Evolutionary conservation across 2,888 invertebrate genomes (phyloP), one percentile per base, ranked within the genome.

Genomic region (Anthophora plumipes): DNA sequence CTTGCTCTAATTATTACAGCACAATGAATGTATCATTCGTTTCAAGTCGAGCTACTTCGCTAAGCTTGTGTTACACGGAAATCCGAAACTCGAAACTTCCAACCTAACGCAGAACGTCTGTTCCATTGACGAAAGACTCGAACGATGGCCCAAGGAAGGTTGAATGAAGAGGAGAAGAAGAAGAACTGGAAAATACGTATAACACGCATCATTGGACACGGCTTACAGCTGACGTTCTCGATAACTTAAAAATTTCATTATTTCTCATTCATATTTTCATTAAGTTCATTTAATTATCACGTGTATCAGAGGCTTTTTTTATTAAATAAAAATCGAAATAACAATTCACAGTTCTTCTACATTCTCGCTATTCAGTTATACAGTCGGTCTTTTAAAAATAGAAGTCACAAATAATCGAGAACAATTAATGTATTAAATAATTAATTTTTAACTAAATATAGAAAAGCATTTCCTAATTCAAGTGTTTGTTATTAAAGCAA

Each of bases 61-160:
- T n/a, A 25, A 31, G 48, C 67, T 75, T 76, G 57, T 75, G 41
- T 86, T 84, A 84, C 67, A 50, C 79, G 77, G 84, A 84, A 88
- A 84, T 73, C 76, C 74, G 84, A 87, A 71, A 82, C 71, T 75
- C 63, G 76, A 82, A 82, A 80, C 71, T 76, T 75, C 68, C 77
- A 80, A 79, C 79, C 68, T 80, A 67, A 74, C 75, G 82, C 70
- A 71, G 46, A 68, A 39, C 69, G 82, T 57, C 71, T 66, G 74
- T 80, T 43, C 73, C 77, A 77, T 80, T 78, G 82, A 79, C 60
- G 64, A 80, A 74, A 31, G 31, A 1, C 31, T 31, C 31, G 31
- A 31, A 46, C 57, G 20, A 14, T 3, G 25, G 55, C 55, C 52
- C 31, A 31, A 46, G 61, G 69, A 1, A 43, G 66, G 25, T 14